phyloP scores from a whole-genome alignment of 2,113 vertebrate species.

The Rhabdornis inornatus region DNA sequence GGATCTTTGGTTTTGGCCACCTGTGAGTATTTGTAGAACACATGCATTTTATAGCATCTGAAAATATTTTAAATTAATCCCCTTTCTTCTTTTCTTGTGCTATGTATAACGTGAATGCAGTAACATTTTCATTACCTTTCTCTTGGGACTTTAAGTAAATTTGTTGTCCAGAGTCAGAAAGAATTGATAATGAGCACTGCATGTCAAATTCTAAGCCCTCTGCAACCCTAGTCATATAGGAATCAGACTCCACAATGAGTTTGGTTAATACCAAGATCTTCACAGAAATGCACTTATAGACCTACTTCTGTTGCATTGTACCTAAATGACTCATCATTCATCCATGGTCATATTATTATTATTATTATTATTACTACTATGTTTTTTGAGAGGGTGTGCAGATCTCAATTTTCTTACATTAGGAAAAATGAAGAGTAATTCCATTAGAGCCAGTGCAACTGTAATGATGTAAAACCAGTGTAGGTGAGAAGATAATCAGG shows the following conservation, averaged over 20 bases:
- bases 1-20: background rate
- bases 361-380: background rate
- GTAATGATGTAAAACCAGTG: slow-evolving; percentile 1
- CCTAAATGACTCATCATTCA: background rate
- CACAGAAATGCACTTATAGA: background rate
- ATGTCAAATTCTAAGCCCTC: background rate
- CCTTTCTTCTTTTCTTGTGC: background rate
- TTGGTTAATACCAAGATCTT: background rate
- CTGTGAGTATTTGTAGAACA: background rate
- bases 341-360: background rate
- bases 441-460: background rate
- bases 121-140: background rate
- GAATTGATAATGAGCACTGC: background rate
- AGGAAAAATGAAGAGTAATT: slow-evolving; percentile 6
- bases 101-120: background rate
- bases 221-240: background rate
- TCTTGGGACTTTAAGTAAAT: background rate
- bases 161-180: background rate
- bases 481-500: slow-evolving; percentile 56
- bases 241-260: background rate
- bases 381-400: background rate
- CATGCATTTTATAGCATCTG: background rate
- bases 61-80: slow-evolving; percentile 4
- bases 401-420: background rate
- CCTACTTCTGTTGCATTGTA: background rate